Conservation (phyloP, 2,797 vertebrate species). For the Falco cherrug region DNA sequence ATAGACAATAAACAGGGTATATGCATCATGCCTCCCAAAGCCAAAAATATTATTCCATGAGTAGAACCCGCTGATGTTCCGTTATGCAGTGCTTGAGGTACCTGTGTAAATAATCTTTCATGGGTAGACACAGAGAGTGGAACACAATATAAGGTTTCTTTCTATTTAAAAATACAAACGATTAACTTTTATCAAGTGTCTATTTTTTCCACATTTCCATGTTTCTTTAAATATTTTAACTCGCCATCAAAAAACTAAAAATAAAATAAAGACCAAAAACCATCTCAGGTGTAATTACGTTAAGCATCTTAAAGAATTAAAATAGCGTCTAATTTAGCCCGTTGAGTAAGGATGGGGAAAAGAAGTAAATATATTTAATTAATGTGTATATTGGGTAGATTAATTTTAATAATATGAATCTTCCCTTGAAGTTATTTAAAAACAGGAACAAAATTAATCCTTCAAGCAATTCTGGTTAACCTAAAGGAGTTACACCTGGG, state of each 20-base stretch:
- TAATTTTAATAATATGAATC: neutral
- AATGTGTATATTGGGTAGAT: neutral
- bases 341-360: neutral
- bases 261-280: neutral
- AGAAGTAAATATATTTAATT: neutral
- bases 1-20: neutral
- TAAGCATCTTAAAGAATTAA: neutral
- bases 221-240: neutral
- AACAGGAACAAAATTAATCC: neutral
- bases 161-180: neutral
- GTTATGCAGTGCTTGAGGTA: neutral
- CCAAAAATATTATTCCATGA: neutral
- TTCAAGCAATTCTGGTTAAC: neutral
- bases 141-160: neutral
- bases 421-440: neutral
- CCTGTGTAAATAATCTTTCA: neutral
- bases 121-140: neutral
- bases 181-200: neutral
- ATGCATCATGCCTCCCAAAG: neutral
- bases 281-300: neutral
- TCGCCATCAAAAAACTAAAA: neutral
- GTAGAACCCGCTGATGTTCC: neutral
- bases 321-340: neutral
- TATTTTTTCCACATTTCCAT: neutral
- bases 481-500: neutral